Conservation (phyloP, 2,888 invertebrate species). For the Volucella inanis region DNA sequence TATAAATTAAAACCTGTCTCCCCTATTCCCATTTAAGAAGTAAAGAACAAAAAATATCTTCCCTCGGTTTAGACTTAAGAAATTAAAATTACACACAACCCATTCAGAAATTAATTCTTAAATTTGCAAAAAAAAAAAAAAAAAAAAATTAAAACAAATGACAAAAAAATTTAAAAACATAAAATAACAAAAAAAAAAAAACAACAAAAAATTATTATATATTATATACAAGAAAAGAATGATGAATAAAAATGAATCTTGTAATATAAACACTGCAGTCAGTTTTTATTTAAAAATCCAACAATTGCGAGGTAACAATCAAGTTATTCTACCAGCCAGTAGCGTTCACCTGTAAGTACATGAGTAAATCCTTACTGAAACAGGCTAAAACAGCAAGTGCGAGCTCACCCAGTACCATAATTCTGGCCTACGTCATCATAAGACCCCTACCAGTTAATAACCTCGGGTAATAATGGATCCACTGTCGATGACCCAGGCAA, state of each 20-base stretch:
- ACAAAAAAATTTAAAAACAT: conserved; percentile 43
- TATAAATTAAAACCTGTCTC: conserved; percentile 50
- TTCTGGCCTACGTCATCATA: too few species aligned
- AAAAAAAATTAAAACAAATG: conserved; percentile 52
- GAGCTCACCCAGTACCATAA: too few species aligned
- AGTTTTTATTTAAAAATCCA: too few species aligned
- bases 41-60: conserved; percentile 61
- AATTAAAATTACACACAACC: conserved; percentile 69
- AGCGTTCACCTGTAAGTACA: too few species aligned
- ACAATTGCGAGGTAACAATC: too few species aligned
- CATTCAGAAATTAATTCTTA: conserved; percentile 72
- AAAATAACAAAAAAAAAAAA: conserved; percentile 60
- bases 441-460: too few species aligned
- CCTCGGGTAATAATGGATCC: too few species aligned
- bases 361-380: too few species aligned
- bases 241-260: conserved; percentile 74
- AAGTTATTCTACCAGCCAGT: too few species aligned
- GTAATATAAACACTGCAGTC: conserved; percentile 58
- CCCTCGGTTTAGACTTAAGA: conserved; percentile 73
- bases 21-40: conserved; percentile 26
- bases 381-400: too few species aligned
- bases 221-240: conserved; percentile 75
- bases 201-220: conserved; percentile 73
- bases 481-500: too few species aligned
- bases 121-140: conserved; percentile 70